Base-by-base conservation (phyloP, 2,888 invertebrate genomes). In the Chrysina gloriosa region DNA sequence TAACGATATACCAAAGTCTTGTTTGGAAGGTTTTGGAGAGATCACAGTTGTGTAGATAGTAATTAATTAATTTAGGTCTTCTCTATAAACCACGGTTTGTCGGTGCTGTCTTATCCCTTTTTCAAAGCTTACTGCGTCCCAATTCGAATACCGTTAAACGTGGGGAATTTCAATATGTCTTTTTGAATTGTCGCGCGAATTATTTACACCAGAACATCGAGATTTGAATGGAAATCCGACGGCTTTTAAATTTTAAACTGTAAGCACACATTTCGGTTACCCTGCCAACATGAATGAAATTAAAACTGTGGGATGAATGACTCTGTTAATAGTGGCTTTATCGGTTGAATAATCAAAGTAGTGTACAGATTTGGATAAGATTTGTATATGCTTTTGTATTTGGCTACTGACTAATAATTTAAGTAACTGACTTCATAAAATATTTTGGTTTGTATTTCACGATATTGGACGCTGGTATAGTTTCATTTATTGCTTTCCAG, bases 61-160 rank as follows among this genome's bases (percentile, higher is more conserved):
- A 56, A 56, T 39, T 56, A 56, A 56, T 56, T 56, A 56, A 56
- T 56, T 56, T 56, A 39, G 39, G 39, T 39, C 36, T 56, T 11
- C 21, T 39, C 36, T 56, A 56, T 39, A 21, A 36, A 56, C 56
- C 36, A 14, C 36, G n/a, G 39, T 23, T 56, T 39, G 23, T 14
- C 21, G 23, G 36, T 39, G 25, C 56, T 56, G 56, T 11, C 56
- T 56, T 56, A 56, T 56, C 56, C 56, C 56, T 56, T 25, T 56
- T 56, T 36, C 14, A 39, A 25, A 23, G 56, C 23, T 23, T 11
- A 4, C n/a, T 11, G 14, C 11, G 16, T 56, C 39, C 11, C 36
- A 39, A 23, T 23, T 36, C n/a, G 36, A 23, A 23, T 56, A 39
- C 39, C 6, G 36, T 31, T 6, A n/a, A 21, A 19, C 36, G 2